These are phyloP conservation scores for Vulpes vulpes DNA, from an alignment of 2,113 vertebrate species.

Conservation along the genomic window DNA sequence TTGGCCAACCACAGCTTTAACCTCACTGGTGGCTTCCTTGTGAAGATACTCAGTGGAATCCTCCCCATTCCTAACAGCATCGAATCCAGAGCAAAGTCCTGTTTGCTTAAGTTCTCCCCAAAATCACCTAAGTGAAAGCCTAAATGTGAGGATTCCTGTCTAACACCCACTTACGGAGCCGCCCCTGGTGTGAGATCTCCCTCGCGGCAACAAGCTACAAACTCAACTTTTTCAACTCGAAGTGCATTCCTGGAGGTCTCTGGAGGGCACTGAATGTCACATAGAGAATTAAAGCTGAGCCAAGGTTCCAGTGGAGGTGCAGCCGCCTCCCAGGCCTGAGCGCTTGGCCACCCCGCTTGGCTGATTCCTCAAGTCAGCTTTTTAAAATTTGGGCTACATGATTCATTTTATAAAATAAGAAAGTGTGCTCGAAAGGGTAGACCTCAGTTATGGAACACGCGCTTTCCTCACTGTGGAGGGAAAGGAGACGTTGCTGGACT, in stretches of 20 bases:
- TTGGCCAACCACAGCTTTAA: background rate
- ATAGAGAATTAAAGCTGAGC: background rate
- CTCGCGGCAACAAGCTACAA: background rate
- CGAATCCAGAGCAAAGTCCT: background rate
- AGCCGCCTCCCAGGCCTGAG: background rate
- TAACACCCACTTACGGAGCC: background rate
- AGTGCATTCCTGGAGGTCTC: background rate
- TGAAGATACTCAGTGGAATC: background rate
- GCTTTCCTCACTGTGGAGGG: background rate
- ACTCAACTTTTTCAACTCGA: background rate
- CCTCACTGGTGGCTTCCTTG: background rate
- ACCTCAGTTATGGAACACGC: background rate
- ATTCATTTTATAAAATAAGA: background rate
- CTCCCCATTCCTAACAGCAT: background rate
- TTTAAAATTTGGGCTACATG: background rate
- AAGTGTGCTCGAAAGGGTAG: background rate
- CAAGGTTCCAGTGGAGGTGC: background rate
- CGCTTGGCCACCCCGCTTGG: background rate
- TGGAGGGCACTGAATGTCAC: background rate
- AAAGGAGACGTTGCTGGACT: background rate
- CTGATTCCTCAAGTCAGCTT: background rate
- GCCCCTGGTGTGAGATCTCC: background rate
- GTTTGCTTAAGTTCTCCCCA: background rate
- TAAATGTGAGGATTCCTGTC: background rate
- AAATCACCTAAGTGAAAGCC: background rate